Evolutionary conservation across 1,140 invertebrate genomes (phyloP).

Genomic region (Schlechtendalia chinensis): DNA sequence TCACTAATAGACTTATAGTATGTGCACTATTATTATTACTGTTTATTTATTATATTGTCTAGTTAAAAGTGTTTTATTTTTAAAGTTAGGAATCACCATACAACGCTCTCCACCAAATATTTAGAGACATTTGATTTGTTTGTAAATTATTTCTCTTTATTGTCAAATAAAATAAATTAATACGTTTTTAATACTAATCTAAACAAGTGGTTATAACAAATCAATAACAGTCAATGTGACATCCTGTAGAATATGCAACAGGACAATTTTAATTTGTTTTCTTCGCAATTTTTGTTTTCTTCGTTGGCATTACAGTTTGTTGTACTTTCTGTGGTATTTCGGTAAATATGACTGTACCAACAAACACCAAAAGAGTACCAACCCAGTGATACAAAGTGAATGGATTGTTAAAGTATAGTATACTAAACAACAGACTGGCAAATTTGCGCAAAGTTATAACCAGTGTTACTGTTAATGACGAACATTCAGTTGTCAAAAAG

Average conservation of each 20-base stretch:
- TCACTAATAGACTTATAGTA: slow-evolving; percentile 38
- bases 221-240: background rate
- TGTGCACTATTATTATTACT: slow-evolving; percentile 34
- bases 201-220: slow-evolving; percentile 19
- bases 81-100: slow-evolving; percentile 20
- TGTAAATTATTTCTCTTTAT: slow-evolving; percentile 47
- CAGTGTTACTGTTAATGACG: slow-evolving; percentile 91
- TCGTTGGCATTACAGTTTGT: slow-evolving; percentile 5
- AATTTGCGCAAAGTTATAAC: slow-evolving; percentile 96
- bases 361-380: slow-evolving; percentile 86
- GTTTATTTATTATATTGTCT: slow-evolving; percentile 16
- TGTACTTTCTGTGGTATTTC: slow-evolving; percentile 62
- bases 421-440: slow-evolving; percentile 89
- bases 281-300: slow-evolving; percentile 40
- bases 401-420: slow-evolving; percentile 91
- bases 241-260: background rate
- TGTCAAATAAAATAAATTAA: slow-evolving; percentile 39
- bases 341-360: slow-evolving; percentile 89
- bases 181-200: slow-evolving; percentile 25
- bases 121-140: slow-evolving; percentile 32
- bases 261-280: slow-evolving; percentile 29
- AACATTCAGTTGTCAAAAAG: slow-evolving; percentile 87
- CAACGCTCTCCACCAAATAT: background rate
- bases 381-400: slow-evolving; percentile 92
- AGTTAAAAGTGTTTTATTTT: slow-evolving; percentile 3